Base-by-base conservation (phyloP, 2,888 invertebrate species). In the Idaea aversata region DNA sequence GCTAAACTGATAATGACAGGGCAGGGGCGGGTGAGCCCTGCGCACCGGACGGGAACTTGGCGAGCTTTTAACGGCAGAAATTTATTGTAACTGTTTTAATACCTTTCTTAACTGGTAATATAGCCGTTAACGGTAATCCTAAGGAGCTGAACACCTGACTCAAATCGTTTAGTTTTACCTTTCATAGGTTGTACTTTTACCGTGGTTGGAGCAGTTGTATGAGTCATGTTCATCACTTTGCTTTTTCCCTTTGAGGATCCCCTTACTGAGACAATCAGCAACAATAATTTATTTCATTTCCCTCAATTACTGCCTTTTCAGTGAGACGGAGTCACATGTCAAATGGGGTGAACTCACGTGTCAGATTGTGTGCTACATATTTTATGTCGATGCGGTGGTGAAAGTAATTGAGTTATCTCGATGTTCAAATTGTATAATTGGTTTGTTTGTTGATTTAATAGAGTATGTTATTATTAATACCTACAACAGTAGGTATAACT, bases 1-100 rank as follows among this genome's bases (percentile, higher is more conserved):
- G 77, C 82, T 90, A 88, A 91, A 90, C 91, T 90, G 92, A 91
- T 92, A 92, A 93, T 90, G 91, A 88, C 85, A 81, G 85, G 77
- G 79, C 70, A 70, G 77, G 77, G 73, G 73, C 74, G 75, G 83
- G 84, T 83, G 81, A 80, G 73, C 77, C 69, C 76, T 76, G 75
- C 77, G 77, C 76, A 70, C 72, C 69, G 72, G 66, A 63, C 64
- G 67, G 68, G 76, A 83, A 79, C 83, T 86, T 83, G 84, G 86
- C 81, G 78, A 80, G 82, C 85, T 78, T 80, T 86, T 87, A 85
- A 82, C 86, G 80, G 80, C 85, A 85, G 78, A 85, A 90, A 92
- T 92, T 92, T 91, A 92, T 91, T 86, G 87, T 86, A 83, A 85
- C 81, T 74, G 75, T 78, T 83, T 82, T 83, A 88, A 86, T 83